phyloP scores from a whole-genome alignment of 2,797 vertebrate genomes.

The Synanceia verrucosa region DNA sequence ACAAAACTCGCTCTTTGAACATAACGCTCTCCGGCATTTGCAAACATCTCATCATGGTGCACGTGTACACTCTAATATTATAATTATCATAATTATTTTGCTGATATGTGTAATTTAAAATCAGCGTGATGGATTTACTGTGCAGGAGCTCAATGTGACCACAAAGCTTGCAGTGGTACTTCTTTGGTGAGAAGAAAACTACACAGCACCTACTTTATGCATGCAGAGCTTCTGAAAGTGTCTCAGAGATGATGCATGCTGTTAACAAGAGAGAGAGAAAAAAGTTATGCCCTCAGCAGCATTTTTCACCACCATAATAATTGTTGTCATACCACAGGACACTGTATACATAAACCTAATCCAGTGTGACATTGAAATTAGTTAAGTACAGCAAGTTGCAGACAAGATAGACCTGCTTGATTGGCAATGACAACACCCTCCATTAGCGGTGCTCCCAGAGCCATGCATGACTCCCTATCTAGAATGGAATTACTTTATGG shows the following conservation, averaged over 20 bases:
- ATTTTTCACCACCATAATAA: constrained; percentile 35
- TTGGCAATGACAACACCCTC: constrained; percentile 57
- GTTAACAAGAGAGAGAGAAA: constrained; percentile 18
- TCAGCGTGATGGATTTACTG: constrained; percentile 13
- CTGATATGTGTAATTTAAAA: constrained; percentile 32
- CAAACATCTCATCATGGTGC: constrained; percentile 18
- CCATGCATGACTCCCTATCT: constrained; percentile 35
- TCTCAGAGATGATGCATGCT: constrained; percentile 9
- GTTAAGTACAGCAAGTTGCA: constrained; percentile 34
- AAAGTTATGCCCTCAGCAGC: constrained; percentile 34
- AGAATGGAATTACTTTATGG: constrained; percentile 56
- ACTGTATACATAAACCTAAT: constrained; percentile 48
- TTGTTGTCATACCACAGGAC: constrained; percentile 32
- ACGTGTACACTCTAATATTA: background rate
- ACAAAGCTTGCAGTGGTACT: background rate
- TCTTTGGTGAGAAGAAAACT: constrained; percentile 25
- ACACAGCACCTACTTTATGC: constrained; percentile 19
- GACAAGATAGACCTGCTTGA: constrained; percentile 31
- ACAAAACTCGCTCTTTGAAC: constrained; percentile 30
- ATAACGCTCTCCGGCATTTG: constrained; percentile 13
- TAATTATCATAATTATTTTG: constrained; percentile 31
- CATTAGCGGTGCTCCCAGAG: constrained; percentile 66
- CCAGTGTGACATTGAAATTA: constrained; percentile 40
- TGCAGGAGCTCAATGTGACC: constrained; percentile 19
- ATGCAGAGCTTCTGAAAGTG: constrained; percentile 2